These are phyloP conservation scores for Drosophila miranda DNA, from an alignment of 1,140 invertebrate species.

Conservation along the genomic window DNA sequence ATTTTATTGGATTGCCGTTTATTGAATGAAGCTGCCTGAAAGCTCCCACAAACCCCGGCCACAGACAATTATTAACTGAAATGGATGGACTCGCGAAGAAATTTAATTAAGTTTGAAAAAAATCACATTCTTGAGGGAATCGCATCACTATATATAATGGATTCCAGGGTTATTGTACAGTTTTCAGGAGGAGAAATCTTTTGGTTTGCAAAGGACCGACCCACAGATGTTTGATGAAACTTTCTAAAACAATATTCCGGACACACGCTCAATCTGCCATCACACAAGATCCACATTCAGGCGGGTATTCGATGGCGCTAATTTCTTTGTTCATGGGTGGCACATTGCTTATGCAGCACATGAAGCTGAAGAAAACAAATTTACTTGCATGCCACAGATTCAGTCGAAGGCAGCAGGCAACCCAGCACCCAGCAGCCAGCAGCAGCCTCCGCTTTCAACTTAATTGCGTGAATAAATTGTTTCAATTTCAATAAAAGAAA, in stretches of 20 bases:
- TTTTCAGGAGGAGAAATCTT: too few relatives aligned
- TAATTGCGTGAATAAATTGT: constrained; percentile 79
- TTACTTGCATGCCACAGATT: constrained; percentile 75
- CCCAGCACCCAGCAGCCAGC: constrained; percentile 1
- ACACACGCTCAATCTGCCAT: neutral
- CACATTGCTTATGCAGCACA: constrained; percentile 68
- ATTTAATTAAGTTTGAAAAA: too few relatives aligned
- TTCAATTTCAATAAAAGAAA: constrained; percentile 72
- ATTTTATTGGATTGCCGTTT: constrained; percentile 40
- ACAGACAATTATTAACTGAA: too few relatives aligned
- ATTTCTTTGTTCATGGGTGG: constrained; percentile 72
- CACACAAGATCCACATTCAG: constrained; percentile 18
- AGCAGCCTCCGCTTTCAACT: constrained; percentile 49
- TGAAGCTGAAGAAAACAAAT: constrained; percentile 68
- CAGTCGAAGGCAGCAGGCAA: constrained; percentile 27
- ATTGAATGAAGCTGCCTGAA: constrained; percentile 42
- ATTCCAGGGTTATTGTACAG: too few relatives aligned
- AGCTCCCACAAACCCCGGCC: constrained; percentile 13
- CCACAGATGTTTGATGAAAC: constrained; percentile 1
- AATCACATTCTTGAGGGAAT: too few relatives aligned
- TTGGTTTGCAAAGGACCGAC: too few relatives aligned
- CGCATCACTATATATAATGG: too few relatives aligned
- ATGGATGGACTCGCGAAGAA: too few relatives aligned
- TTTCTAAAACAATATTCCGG: constrained; percentile 25
- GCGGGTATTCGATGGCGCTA: constrained; percentile 48